Conservation (phyloP, 2,888 invertebrate genomes). For the Agapostemon virescens region DNA sequence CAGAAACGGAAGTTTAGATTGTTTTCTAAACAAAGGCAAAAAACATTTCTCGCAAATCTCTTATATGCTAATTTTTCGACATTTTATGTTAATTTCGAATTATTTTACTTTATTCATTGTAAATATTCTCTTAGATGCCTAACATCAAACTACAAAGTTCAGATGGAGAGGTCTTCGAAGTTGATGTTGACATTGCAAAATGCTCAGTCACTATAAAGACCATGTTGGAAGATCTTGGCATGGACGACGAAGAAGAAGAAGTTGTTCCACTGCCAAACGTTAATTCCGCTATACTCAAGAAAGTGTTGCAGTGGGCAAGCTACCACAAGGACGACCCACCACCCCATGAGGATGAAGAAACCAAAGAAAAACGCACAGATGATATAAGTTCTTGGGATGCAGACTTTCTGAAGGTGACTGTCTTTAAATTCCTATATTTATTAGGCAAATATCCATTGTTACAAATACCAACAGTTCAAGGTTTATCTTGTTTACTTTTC, state of each 20-base stretch:
- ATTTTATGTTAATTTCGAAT: background rate
- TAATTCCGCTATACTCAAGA: slow-evolving; percentile 96
- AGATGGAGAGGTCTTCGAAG: slow-evolving; percentile 97
- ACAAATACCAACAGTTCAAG: too few species aligned
- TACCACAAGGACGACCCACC: slow-evolving; percentile 98
- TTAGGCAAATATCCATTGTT: too few species aligned
- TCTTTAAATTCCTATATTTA: background rate
- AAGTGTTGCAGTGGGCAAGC: slow-evolving; percentile 96
- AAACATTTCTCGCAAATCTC: background rate
- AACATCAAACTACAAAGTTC: slow-evolving; percentile 96
- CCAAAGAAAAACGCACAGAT: slow-evolving; percentile 98
- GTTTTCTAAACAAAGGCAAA: background rate
- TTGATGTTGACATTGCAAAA: slow-evolving; percentile 98
- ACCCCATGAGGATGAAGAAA: slow-evolving; percentile 97
- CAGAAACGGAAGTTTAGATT: background rate
- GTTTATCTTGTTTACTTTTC: too few species aligned
- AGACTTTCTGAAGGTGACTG: slow-evolving; percentile 91
- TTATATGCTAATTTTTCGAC: background rate
- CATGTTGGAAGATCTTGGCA: slow-evolving; percentile 96
- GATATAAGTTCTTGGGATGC: slow-evolving; percentile 99
- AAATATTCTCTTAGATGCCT: slow-evolving; percentile 87
- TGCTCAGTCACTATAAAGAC: slow-evolving; percentile 99
- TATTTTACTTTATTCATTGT: background rate
- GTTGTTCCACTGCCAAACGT: slow-evolving; percentile 98
- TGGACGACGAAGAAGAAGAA: slow-evolving; percentile 96